Evolutionary conservation across 2,113 vertebrate species (phyloP).

Genomic region (Pitta sordida): DNA sequence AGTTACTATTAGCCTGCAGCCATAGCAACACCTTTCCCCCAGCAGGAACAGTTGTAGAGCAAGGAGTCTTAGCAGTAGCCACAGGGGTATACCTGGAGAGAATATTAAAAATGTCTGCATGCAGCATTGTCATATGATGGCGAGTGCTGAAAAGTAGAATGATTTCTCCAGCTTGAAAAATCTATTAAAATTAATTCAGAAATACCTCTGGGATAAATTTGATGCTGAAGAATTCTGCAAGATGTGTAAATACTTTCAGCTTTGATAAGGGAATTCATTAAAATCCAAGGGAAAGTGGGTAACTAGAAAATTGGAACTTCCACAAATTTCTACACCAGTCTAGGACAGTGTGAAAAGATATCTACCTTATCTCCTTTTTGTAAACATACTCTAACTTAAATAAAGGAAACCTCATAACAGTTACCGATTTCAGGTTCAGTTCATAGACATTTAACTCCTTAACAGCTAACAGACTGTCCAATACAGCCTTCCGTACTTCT

Average conservation of each 20-base stretch:
- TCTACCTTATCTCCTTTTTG: not conserved
- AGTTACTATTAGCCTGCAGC: constrained; percentile 58
- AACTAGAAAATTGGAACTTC: constrained; percentile 27
- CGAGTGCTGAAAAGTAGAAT: constrained; percentile 28
- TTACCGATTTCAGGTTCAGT: not conserved
- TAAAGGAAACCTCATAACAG: not conserved
- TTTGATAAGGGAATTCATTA: constrained; percentile 54
- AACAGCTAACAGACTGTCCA: not conserved
- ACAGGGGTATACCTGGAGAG: constrained; percentile 38
- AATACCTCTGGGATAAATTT: constrained; percentile 49
- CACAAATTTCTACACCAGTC: not conserved
- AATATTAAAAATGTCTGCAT: constrained; percentile 42
- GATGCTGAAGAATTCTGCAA: constrained; percentile 47
- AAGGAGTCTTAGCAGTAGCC: constrained; percentile 37
- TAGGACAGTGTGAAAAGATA: not conserved
- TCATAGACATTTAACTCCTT: not conserved
- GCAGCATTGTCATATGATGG: constrained; percentile 20
- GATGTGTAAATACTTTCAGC: constrained; percentile 54
- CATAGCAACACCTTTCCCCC: constrained; percentile 53
- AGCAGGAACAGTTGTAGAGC: constrained; percentile 58
- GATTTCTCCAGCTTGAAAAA: constrained; percentile 22
- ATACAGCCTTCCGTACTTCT: not conserved
- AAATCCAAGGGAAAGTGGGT: not conserved
- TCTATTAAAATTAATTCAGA: constrained; percentile 61
- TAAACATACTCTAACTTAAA: not conserved